Conservation (phyloP, 2,797 vertebrate genomes). For the Aythya fuligula region DNA sequence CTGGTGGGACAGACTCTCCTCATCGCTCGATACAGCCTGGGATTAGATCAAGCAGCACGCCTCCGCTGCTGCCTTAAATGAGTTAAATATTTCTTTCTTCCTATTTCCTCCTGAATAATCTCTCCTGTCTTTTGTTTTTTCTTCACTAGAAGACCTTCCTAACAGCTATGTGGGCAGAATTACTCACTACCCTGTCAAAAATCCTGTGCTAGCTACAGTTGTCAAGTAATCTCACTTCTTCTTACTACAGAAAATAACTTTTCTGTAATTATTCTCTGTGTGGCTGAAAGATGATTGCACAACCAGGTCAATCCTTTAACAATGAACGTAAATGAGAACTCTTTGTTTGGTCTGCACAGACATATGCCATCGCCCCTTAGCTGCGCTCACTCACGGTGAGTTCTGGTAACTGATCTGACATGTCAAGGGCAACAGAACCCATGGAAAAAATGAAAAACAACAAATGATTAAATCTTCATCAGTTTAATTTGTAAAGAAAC, state of each 20-base stretch:
- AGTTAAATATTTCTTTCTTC: not conserved
- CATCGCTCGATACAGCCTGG: not conserved
- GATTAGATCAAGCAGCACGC: not conserved
- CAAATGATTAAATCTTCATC: slow-evolving; percentile 68
- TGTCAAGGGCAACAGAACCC: slow-evolving; percentile 67
- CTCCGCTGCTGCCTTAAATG: not conserved
- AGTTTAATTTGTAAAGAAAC: slow-evolving; percentile 67
- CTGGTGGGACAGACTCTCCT: not conserved
- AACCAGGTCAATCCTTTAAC: not conserved
- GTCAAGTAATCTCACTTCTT: not conserved
- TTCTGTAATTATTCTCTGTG: not conserved
- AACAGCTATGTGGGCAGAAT: not conserved
- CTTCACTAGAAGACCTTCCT: not conserved
- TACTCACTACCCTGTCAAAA: slow-evolving; percentile 22
- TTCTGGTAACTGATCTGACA: slow-evolving; percentile 27
- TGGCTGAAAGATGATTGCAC: not conserved
- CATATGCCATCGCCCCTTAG: slow-evolving; percentile 5
- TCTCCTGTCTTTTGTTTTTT: not conserved
- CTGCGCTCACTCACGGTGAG: not conserved
- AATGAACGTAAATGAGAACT: slow-evolving; percentile 45
- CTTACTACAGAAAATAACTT: not conserved
- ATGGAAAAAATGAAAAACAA: not conserved
- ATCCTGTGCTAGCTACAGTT: not conserved
- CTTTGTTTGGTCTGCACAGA: slow-evolving; percentile 56
- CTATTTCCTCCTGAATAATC: not conserved